Evolutionary conservation across 2,113 vertebrate genomes (phyloP), one percentile per base, ranked within the genome.

Genomic region (Nematolebias whitei): DNA sequence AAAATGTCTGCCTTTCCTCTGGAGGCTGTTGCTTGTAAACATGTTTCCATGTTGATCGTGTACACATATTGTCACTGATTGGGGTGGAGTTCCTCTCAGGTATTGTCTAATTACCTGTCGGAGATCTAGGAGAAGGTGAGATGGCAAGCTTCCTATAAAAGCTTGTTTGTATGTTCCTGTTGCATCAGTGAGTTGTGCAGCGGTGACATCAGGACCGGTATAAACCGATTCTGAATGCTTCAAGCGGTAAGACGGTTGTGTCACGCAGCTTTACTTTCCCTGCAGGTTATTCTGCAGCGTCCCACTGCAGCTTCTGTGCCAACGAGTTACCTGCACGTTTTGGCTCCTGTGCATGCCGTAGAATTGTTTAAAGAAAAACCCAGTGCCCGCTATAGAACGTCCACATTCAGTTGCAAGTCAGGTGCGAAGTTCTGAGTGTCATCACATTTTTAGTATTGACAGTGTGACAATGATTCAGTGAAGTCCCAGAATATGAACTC

Each of bases 161-260:
- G 23, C 5, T 54, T 44, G 57, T 56, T 61, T 45, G 43, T 8
- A 3, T 45, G 19, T 43, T 45, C 4, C 9, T 53, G 13, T 48
- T 7, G 67, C 19, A 20, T 58, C 19, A 41, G 12, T 58, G 22
- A 20, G 44, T 69, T 63, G 5, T 44, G 6, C 11, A 12, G 58
- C 16, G 23, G 35, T 52, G 58, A 67, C 59, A 47, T 18, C 5
- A 44, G 39, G 51, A 23, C n/a, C 22, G 8, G 18, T 74, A 15
- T 74, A 53, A 53, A n/a, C 26, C 49, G 19, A 35, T 75, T 67
- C 53, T 44, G 13, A n/a, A n/a, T n/a, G n/a, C n/a, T n/a, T n/a
- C n/a, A n/a, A n/a, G n/a, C n/a, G n/a, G 41, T 16, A 5, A 16
- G 41, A 44, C 16, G 14, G 11, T 41, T 5, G 7, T 29, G 26